A percentile compares a stretch with the other conserved stretches of the same genome.
These are phyloP conservation scores for Zoanthus sansibaricus DNA, from an alignment of 92 coral and sea anemone genomes.

Conservation along the genomic window DNA sequence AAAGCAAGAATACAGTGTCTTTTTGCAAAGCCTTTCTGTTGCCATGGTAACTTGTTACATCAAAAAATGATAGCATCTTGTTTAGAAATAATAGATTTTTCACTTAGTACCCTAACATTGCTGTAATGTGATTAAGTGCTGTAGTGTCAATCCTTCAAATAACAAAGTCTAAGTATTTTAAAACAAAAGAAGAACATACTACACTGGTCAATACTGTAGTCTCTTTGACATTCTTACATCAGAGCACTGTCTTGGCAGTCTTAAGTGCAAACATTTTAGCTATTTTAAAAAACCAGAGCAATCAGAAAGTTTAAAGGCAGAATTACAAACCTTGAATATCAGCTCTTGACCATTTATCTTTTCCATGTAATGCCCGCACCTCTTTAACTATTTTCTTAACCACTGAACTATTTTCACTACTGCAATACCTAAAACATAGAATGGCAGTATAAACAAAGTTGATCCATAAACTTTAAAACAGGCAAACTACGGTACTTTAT, in stretches of 20 bases:
- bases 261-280: neutral
- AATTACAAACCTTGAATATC: slow-evolving; percentile 22
- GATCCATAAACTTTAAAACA: neutral
- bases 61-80: neutral
- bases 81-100: neutral
- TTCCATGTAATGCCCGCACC: slow-evolving; percentile 25
- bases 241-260: neutral
- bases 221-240: neutral
- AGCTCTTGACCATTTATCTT: slow-evolving; percentile 30
- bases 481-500: neutral
- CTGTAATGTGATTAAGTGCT: neutral
- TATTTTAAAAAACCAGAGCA: neutral
- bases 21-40: neutral
- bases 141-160: slow-evolving; percentile 7
- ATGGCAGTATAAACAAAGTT: neutral
- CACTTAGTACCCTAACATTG: neutral
- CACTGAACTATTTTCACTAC: slow-evolving; percentile 10
- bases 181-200: neutral
- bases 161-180: neutral
- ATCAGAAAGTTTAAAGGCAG: neutral
- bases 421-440: slow-evolving; percentile 16
- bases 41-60: neutral
- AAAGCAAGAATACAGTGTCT: neutral
- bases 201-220: slow-evolving; percentile 5
- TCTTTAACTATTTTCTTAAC: slow-evolving; percentile 28